Base-by-base conservation (phyloP, 1,140 invertebrate species). In the Drosophila cardini region DNA sequence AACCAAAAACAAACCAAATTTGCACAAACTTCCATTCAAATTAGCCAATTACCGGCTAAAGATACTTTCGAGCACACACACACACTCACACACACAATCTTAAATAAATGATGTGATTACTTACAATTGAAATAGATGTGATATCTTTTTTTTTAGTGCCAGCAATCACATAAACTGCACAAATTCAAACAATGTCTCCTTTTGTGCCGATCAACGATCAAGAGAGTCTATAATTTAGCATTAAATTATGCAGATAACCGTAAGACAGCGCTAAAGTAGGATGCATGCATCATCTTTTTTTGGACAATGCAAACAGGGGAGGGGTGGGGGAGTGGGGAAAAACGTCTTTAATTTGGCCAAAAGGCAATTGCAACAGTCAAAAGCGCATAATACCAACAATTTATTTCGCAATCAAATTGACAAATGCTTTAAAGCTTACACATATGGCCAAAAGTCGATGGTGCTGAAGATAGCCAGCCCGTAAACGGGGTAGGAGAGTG, bases 321-420 rank as follows among this genome's bases (percentile, higher is more conserved):
- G 42, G 18, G 21, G 18, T 18, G 5, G 13, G 60, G 6, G 43
- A 26, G 21, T 26, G 21, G 21, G 21, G 21, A 26, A 26, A 26
- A 26, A 38, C 43, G 13, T 53, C 57, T 62, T 71, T 55, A 55
- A 63, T 71, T 53, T 72, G 63, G 45, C 45, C 42, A 64, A 62
- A 16, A 48, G 15, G 67, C 74, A 82, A 70, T 55, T 62, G 57
- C 64, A 80, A 61, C 40, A 52, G 26, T 43, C 30, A 36, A 32
- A 26, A 36, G 10, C 43, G 62, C 81, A 86, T 85, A 64, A 78
- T 79, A 76, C 68, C 68, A 67, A 76, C 67, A 89, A 86, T 86
- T 83, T 89, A 89, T 86, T 86, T 89, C 62, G 76, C 83, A 86
- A 86, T 86, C 84, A 86, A 79, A 69, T 86, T 86, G 83, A 86